These are phyloP conservation scores for Phaetusa simplex DNA, from an alignment of 2,113 vertebrate genomes.

Conservation along the genomic window DNA sequence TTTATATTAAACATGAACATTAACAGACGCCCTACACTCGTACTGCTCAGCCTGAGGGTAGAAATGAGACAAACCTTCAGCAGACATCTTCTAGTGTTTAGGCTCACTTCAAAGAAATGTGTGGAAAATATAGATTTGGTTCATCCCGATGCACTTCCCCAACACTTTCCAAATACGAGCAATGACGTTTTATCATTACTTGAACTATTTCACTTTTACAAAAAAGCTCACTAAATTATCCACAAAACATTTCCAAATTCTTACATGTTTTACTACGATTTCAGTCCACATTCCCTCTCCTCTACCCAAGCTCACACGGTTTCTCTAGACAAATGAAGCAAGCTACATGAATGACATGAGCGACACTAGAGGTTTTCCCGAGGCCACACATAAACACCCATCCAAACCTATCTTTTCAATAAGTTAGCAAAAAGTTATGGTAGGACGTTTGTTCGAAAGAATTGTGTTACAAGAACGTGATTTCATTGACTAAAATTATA, in stretches of 20 bases:
- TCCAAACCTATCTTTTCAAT: not conserved
- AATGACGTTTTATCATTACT: not conserved
- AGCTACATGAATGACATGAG: not conserved
- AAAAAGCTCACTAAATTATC: not conserved
- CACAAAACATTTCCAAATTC: not conserved
- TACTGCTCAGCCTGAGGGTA: not conserved
- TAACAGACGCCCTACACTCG: not conserved
- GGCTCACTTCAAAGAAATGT: not conserved
- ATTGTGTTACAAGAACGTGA: not conserved
- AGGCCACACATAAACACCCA: not conserved
- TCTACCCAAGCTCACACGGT: not conserved
- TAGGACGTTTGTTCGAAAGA: not conserved
- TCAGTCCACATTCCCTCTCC: not conserved
- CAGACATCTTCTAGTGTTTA: not conserved
- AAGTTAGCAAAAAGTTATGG: not conserved
- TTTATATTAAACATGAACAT: not conserved
- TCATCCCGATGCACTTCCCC: not conserved
- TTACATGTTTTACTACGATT: not conserved
- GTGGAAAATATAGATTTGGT: not conserved
- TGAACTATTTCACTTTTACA: not conserved
- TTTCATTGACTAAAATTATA: not conserved
- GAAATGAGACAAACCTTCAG: not conserved
- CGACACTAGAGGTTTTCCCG: not conserved
- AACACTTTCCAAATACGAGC: not conserved
- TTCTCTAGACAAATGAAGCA: not conserved